Evolutionary conservation across 2,797 vertebrate species (phyloP), one percentile per base, ranked within the genome.

Genomic region (Chrosomus eos): DNA sequence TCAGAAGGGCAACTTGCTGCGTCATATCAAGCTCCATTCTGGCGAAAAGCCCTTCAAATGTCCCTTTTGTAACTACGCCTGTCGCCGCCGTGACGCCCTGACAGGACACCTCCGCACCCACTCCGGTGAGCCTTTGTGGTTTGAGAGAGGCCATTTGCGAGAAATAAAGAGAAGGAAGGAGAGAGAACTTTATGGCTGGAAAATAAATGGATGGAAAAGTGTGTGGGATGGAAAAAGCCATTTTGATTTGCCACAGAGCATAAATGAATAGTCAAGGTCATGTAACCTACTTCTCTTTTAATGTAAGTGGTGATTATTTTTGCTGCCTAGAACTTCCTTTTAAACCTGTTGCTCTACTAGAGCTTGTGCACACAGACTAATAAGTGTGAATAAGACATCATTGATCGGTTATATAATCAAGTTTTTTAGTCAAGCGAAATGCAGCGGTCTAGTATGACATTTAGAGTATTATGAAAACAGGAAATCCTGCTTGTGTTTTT

Each of bases 31-130:
- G 90, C 93, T 99, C 92, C 98, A 99, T 92, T 99, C 98, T 0
- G 98, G 97, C 66, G 98, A 99, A 94, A 99, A 99, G 91, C 97
- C 98, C 92, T 99, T 99, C 94, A 99, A 99, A 91, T 99, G 97
- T 87, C 97, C 96, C 81, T 95, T 98, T 92, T 99, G 97, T 91
- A 98, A 96, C 94, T 99, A 99, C 0, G 97, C 98, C 89, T 99
- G 98, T 87, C 97, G 98, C 58, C 93, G 98, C 73, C 94, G 97
- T 77, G 98, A 99, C 1, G 98, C 98, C 2, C 95, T 99, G 84
- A 96, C 97, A 0, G 98, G 98, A 88, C 98, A 99, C 94, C 96
- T 99, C 87, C 96, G 98, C 60, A 99, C 98, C 4, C 98, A 99
- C 91, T 94, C 97, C n/a, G 98, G 97, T 99, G 93, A 94, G 95